Evolutionary conservation across 2,888 invertebrate genomes (phyloP).

Genomic region (Ceramica pisi): DNA sequence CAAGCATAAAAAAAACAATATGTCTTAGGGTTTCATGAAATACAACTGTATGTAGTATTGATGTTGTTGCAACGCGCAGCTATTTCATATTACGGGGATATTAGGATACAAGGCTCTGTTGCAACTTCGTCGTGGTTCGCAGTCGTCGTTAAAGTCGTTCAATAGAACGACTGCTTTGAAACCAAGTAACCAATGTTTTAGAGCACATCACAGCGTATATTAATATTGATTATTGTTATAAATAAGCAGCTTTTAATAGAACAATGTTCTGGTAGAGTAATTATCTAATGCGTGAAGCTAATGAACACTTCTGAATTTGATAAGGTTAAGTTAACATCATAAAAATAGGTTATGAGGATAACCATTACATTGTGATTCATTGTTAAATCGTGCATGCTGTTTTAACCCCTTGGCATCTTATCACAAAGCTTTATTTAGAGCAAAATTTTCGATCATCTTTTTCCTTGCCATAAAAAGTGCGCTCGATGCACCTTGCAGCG

Average conservation of each 20-base stretch:
- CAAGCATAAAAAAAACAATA: too few relatives aligned
- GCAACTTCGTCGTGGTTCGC: too few relatives aligned
- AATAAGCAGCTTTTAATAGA: neutral
- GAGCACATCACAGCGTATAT: neutral
- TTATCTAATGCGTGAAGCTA: slow-evolving; percentile 12
- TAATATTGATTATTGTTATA: neutral
- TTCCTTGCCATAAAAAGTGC: neutral
- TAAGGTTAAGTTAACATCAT: neutral
- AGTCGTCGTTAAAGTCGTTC: too few relatives aligned
- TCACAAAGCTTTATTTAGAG: slow-evolving; percentile 4
- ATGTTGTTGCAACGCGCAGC: too few relatives aligned
- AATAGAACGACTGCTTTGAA: too few relatives aligned
- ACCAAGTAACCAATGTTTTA: too few relatives aligned
- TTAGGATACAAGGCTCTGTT: neutral
- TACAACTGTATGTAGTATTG: too few relatives aligned
- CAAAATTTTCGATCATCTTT: neutral
- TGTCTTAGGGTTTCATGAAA: too few relatives aligned
- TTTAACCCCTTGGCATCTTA: neutral
- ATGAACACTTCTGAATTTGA: slow-evolving; percentile 6
- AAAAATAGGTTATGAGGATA: slow-evolving; percentile 16
- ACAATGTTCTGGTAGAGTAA: neutral
- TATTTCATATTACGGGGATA: too few relatives aligned
- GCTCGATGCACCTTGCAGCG: too few relatives aligned
- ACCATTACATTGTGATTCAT: slow-evolving; percentile 8
- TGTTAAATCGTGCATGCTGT: neutral